Percentiles rank a stretch among this genome's conserved stretches.
Evolutionary conservation across 2,888 invertebrate species (phyloP).

Genomic region (Calliphora vomitoria): DNA sequence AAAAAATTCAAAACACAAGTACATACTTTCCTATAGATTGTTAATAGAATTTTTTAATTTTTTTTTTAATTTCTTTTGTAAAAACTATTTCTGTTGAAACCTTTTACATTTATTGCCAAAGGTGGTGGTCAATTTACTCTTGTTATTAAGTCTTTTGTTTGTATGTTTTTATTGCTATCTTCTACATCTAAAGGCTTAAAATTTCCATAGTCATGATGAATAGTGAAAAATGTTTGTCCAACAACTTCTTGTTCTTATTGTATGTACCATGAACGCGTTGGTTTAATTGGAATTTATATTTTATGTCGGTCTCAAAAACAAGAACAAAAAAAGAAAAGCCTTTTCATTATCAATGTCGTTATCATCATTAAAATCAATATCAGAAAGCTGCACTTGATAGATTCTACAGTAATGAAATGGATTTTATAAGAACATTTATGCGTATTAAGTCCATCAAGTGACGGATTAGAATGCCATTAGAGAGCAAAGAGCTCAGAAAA

Average conservation of each 20-base stretch:
- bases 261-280: neutral
- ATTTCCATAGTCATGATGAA: slow-evolving; percentile 56
- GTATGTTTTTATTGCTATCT: neutral
- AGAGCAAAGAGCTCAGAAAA: neutral
- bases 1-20: no score
- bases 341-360: slow-evolving; percentile 20
- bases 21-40: no score
- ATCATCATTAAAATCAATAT: slow-evolving; percentile 43
- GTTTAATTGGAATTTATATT: slow-evolving; percentile 29
- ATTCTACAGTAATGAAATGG: neutral
- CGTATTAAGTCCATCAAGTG: slow-evolving; percentile 61
- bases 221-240: neutral
- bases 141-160: slow-evolving; percentile 22
- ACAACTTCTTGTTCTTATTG: slow-evolving; percentile 2
- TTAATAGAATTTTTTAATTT: no score
- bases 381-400: slow-evolving; percentile 39
- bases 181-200: neutral
- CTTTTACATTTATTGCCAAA: slow-evolving; percentile 2
- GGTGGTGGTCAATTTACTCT: slow-evolving; percentile 56
- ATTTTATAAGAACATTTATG: slow-evolving; percentile 6
- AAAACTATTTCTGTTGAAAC: slow-evolving; percentile 12
- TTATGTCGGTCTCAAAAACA: neutral
- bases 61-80: neutral
- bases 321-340: slow-evolving; percentile 23
- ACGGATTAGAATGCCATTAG: slow-evolving; percentile 51